Base-by-base conservation (phyloP, 2,113 vertebrate genomes). In the Pseudorhombus dupliciocellatus region DNA sequence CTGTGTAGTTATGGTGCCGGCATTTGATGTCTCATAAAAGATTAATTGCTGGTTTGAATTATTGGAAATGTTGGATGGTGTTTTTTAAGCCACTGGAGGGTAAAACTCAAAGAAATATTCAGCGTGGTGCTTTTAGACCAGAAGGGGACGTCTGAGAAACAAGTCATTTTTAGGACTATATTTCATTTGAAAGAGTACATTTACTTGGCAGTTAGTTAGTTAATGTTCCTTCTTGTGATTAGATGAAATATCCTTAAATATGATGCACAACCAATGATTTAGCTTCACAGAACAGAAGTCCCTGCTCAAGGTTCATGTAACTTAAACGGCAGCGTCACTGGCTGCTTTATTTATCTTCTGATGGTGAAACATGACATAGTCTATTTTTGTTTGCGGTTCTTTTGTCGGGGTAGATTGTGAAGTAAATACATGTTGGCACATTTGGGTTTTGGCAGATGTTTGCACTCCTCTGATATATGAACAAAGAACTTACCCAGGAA, bases 401-500 rank as follows among this genome's bases (percentile, higher is more conserved):
- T 50, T 50, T 50, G n/a, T 2, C 4, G 9, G 20, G 34, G 34
- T 37, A 12, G 0, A 4, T 12, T 12, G 3, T 12, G 34, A 37
- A 37, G 2, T 37, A n/a, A n/a, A n/a, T 37, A 11, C 10, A 37
- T 34, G 31, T 34, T 7, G 31, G 31, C 8, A 34, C 9, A 37
- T 9, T 37, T 37, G 34, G 11, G 34, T 11, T 3, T 37, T 11
- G 34, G 34, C 34, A 12, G 34, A 37, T 9, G 34, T 37, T 37
- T 37, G 34, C 4, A 11, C 34, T 37, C 34, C 34, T 11, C 11
- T 37, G 34, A 37, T 37, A 37, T 11, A 37, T 11, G 10, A 37
- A 37, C 34, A 37, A 4, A 53, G 52, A 20, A 72, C 91, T 93
- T 90, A 98, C 97, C 97, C 79, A 98, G 85, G 88, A 98, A 96